Conservation (phyloP, 2,113 vertebrate genomes). For the Corythornis cristatus region DNA sequence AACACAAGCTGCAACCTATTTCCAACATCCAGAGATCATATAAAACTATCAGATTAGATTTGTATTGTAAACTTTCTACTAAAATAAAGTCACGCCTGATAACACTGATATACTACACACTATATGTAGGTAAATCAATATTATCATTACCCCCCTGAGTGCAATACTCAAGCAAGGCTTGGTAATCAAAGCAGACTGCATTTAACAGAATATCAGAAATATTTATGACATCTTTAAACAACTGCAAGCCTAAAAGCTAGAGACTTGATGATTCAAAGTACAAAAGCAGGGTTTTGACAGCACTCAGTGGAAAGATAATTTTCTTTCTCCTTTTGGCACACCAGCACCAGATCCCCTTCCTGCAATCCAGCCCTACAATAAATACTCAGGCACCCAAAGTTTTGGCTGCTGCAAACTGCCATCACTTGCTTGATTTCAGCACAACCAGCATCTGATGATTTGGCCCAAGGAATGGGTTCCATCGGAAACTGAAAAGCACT, state of each 20-base stretch:
- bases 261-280: conserved; percentile 12
- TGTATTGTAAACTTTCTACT: conserved; percentile 12
- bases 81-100: conserved; percentile 21
- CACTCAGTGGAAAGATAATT: background rate
- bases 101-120: background rate
- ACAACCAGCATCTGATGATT: background rate
- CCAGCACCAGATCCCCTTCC: background rate
- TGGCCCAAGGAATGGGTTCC: background rate
- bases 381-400: background rate
- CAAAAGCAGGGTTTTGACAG: conserved; percentile 12
- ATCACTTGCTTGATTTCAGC: background rate
- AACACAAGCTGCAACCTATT: conserved; percentile 1
- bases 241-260: background rate
- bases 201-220: conserved; percentile 26
- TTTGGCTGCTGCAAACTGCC: background rate
- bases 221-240: conserved; percentile 50
- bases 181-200: conserved; percentile 13
- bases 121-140: background rate
- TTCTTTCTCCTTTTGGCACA: conserved; percentile 1
- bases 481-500: conserved; percentile 28
- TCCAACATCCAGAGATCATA: conserved; percentile 23
- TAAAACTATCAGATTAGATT: conserved; percentile 38
- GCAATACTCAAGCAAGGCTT: background rate
- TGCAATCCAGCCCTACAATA: background rate
- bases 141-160: background rate